Base-by-base conservation (phyloP, 2,113 vertebrate genomes). In the Ascaphus truei region DNA sequence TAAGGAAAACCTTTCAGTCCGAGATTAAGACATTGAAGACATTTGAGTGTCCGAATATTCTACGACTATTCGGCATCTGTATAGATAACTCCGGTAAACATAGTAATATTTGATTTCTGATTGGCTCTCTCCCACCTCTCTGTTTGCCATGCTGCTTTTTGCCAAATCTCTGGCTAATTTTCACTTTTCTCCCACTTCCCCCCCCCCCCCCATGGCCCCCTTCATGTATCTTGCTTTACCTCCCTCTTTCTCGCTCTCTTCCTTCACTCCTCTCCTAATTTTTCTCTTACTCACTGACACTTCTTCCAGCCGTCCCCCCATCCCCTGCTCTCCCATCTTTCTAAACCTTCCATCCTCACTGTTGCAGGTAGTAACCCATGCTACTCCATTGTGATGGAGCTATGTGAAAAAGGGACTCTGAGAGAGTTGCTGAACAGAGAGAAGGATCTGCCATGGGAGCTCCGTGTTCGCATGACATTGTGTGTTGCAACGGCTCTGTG, bases 61-160 rank as follows among this genome's bases (percentile, higher is more conserved):
- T 97, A 59, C 87, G 90, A 47, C 90, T 96, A 82, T 96, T 92
- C 0, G 93, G 95, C 15, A 96, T 97, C 77, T 94, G 91, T 77
- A 86, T 95, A 18, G 77, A 92, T 50, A 86, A 93, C 74, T 66
- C 77, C 0, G 84, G 95, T 96, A 75, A 83, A 80, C n/a, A 33
- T 4, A 37, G 31, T 5, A 33, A 9, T 33, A 33, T 33, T 33
- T 33, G 31, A n/a, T 33, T 33, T 5, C 31, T 33, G 31, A 6
- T 33, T 33, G 5, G 5, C 11, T 5, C 31, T 33, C 31, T 33
- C 5, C n/a, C n/a, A n/a, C n/a, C n/a, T 33, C 5, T 33, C 31
- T 33, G 31, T 33, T 9, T 33, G 31, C 11, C 11, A 33, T 5
- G 11, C 5, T 33, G 5, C 5, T 33, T 33, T 33, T 9, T 33